Conservation (phyloP, 2,888 invertebrate species). For the Mayetiola destructor region DNA sequence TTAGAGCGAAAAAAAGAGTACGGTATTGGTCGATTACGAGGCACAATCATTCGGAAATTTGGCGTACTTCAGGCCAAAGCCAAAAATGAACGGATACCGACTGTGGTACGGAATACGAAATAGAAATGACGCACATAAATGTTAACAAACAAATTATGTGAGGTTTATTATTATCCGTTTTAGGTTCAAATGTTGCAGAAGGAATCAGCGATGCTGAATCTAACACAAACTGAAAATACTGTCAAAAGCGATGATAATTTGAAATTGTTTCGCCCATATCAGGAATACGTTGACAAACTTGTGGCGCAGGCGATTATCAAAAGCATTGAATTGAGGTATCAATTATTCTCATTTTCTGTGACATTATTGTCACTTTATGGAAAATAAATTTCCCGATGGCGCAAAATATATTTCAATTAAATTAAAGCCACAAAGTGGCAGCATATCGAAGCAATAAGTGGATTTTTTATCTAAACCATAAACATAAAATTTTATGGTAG, state of each 20-base stretch:
- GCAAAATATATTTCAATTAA: too few relatives aligned
- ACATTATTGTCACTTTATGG: too few relatives aligned
- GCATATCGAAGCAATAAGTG: too few relatives aligned
- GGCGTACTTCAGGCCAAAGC: not conserved
- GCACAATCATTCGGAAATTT: not conserved
- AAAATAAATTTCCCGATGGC: too few relatives aligned
- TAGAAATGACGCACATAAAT: not conserved
- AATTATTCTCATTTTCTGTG: not conserved
- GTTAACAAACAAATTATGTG: not conserved
- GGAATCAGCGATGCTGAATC: not conserved
- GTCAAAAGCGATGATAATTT: slow-evolving; percentile 36
- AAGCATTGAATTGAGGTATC: slow-evolving; percentile 28
- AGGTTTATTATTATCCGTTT: too few relatives aligned
- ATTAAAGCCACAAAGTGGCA: too few relatives aligned
- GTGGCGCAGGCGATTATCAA: slow-evolving; percentile 26
- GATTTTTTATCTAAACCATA: too few relatives aligned
- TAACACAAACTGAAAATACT: slow-evolving; percentile 18
- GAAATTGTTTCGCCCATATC: slow-evolving; percentile 39
- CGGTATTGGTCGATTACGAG: slow-evolving; percentile 18
- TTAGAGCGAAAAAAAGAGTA: slow-evolving; percentile 22
- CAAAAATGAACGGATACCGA: not conserved
- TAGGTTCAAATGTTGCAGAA: not conserved
- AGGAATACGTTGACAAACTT: slow-evolving; percentile 30
- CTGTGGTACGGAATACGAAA: not conserved
- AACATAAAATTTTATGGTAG: too few relatives aligned